Evolutionary conservation across 2,888 invertebrate genomes (phyloP).

Genomic region (Tipula helvola): DNA sequence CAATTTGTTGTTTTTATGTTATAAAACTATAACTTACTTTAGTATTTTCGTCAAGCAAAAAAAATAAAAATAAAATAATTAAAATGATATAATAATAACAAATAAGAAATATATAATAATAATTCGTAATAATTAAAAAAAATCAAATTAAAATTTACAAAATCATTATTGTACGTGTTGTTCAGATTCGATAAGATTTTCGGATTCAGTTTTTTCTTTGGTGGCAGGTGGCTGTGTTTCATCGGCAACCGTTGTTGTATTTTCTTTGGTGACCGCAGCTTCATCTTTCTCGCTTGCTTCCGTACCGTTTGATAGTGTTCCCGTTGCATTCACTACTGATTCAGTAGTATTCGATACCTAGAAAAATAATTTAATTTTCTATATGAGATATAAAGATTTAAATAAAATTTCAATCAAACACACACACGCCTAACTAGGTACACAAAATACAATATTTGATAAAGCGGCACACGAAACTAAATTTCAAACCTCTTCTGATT

Average conservation of each 20-base stretch:
- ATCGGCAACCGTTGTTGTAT: neutral
- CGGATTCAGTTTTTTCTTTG: neutral
- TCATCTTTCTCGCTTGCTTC: neutral
- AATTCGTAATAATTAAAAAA: neutral
- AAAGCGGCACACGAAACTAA: neutral
- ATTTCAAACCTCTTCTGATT: neutral
- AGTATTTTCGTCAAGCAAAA: neutral
- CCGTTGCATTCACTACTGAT: neutral
- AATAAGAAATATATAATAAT: neutral
- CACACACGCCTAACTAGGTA: neutral
- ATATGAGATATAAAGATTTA: neutral
- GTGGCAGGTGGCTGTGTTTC: neutral
- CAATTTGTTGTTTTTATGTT: neutral
- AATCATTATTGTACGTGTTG: constrained; percentile 5
- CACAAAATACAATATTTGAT: neutral
- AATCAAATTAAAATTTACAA: neutral
- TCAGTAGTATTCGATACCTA: neutral
- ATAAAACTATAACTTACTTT: neutral
- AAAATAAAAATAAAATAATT: neutral
- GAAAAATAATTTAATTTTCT: neutral
- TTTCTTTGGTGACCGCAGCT: neutral
- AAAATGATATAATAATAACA: neutral
- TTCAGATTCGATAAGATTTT: constrained; percentile 6
- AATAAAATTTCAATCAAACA: neutral
- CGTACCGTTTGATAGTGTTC: neutral